phyloP scores from a whole-genome alignment of 2,797 vertebrate genomes.

The Sebastes hubbsi region DNA sequence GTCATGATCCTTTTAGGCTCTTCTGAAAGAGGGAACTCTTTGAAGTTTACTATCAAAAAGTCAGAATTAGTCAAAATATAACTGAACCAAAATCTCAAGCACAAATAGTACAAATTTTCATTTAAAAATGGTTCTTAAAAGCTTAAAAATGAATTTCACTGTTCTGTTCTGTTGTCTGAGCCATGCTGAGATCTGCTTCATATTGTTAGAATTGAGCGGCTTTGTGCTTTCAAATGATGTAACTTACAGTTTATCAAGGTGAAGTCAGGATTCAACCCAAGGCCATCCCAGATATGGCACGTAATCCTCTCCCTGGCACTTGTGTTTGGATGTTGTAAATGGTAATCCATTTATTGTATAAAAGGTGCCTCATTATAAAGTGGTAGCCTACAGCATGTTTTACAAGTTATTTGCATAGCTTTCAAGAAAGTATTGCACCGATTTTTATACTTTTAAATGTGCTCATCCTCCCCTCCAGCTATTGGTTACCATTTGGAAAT shows the following conservation, averaged over 20 bases:
- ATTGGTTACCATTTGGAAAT: not conserved
- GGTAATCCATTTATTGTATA: not conserved
- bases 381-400: not conserved
- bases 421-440: not conserved
- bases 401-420: not conserved
- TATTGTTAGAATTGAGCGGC: not conserved
- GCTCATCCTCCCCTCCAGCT: not conserved
- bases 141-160: not conserved
- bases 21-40: not conserved
- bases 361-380: not conserved
- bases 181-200: not conserved
- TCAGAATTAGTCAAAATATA: not conserved
- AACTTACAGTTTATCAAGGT: not conserved
- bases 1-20: not conserved
- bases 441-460: not conserved
- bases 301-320: not conserved
- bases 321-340: not conserved
- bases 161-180: not conserved
- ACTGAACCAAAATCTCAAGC: not conserved
- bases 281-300: not conserved
- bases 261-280: not conserved
- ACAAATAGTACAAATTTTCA: not conserved
- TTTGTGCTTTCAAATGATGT: not conserved
- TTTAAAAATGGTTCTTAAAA: not conserved
- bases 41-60: not conserved